Evolutionary conservation across 2,797 vertebrate species (phyloP).

Genomic region (Sorex maritimensis): DNA sequence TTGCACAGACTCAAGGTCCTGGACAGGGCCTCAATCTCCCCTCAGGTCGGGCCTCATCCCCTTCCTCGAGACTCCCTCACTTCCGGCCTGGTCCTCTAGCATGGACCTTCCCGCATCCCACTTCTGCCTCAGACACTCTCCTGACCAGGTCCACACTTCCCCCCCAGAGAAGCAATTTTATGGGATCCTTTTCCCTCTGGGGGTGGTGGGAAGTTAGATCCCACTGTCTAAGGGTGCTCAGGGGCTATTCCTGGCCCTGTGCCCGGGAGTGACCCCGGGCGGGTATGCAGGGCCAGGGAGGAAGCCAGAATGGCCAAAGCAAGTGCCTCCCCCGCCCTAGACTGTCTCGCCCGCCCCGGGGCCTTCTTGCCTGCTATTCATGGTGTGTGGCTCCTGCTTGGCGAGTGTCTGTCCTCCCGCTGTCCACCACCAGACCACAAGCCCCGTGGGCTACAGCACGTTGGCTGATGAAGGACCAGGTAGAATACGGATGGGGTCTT

Average conservation of each 20-base stretch:
- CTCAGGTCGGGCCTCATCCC: rapidly evolving
- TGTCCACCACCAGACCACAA: neutral
- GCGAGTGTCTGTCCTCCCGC: neutral
- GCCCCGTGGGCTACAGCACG: neutral
- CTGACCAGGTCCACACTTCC: neutral
- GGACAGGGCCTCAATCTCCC: neutral
- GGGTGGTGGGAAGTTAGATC: no score
- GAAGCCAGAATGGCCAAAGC: no score
- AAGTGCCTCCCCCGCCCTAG: no score
- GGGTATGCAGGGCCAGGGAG: no score
- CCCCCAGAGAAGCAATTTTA: no score
- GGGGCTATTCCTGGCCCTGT: no score
- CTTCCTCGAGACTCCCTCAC: neutral
- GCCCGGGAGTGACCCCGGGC: no score
- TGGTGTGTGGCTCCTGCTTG: neutral
- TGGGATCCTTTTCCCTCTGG: no score
- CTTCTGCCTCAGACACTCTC: neutral
- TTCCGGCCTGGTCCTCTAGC: neutral
- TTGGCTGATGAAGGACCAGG: neutral
- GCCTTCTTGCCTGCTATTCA: no score
- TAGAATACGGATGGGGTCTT: neutral
- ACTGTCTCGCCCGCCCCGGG: no score
- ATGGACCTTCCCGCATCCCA: neutral
- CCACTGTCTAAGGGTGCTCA: no score
- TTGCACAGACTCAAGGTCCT: neutral